A percentile compares a stretch with the other conserved stretches of the same genome.
Conservation (phyloP, 2,888 invertebrate genomes). For the Hypercompe scribonia region DNA sequence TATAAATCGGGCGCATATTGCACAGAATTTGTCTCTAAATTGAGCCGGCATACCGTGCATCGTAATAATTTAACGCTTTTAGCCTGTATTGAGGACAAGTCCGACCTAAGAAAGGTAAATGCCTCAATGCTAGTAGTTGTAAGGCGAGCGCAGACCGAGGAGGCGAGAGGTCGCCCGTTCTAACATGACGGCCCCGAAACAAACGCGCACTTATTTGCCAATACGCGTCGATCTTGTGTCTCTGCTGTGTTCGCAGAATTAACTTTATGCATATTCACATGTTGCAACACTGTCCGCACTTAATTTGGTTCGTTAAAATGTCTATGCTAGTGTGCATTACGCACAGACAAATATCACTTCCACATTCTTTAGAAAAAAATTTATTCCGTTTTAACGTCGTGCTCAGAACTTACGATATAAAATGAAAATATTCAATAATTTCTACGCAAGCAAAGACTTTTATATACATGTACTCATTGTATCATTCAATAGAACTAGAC, state of each 20-base stretch:
- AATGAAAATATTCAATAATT: conserved; percentile 33
- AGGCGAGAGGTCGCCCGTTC: conserved; percentile 83
- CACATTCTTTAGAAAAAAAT: neutral
- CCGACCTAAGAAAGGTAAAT: conserved; percentile 85
- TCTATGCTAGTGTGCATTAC: conserved; percentile 33
- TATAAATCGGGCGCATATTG: conserved; percentile 69
- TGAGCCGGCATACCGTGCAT: conserved; percentile 75
- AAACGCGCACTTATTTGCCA: conserved; percentile 80
- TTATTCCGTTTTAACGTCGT: neutral
- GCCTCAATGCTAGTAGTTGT: conserved; percentile 80
- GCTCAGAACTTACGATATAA: conserved; percentile 38
- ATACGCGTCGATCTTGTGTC: conserved; percentile 61
- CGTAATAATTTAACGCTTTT: conserved; percentile 81
- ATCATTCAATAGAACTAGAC: conserved; percentile 23
- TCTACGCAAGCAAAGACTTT: conserved; percentile 33
- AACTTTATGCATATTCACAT: conserved; percentile 43
- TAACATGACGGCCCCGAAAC: conserved; percentile 79
- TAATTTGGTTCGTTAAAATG: conserved; percentile 43
- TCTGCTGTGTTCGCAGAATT: conserved; percentile 42
- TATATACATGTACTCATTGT: conserved; percentile 21
- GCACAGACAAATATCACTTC: conserved; percentile 13
- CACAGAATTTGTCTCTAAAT: conserved; percentile 79
- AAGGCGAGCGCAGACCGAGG: conserved; percentile 64
- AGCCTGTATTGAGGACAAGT: conserved; percentile 82
- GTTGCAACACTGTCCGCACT: conserved; percentile 32